Percentiles rank a stretch among this genome's conserved stretches.
Conservation (phyloP, 2,113 vertebrate species). For the Halcyon malimbica region DNA sequence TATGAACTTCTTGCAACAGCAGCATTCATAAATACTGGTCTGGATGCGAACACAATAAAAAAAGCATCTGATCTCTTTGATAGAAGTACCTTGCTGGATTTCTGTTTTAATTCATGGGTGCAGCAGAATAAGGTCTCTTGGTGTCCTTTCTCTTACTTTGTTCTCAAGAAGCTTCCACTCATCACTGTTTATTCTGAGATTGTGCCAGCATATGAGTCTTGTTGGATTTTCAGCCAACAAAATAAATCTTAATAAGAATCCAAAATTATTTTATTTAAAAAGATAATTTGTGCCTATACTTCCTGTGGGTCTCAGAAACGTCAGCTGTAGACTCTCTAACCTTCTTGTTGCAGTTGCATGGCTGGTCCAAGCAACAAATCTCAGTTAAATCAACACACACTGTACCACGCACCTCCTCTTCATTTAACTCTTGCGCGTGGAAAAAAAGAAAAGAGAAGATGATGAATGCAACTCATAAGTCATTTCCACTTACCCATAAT, state of each 20-base stretch:
- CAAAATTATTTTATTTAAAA: conserved; percentile 20
- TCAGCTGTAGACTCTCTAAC: not conserved
- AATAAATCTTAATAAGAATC: not conserved
- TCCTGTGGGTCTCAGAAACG: conserved; percentile 12
- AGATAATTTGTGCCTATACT: not conserved
- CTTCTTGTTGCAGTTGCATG: not conserved
- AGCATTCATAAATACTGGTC: not conserved
- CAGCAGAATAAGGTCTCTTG: not conserved
- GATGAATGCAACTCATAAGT: not conserved
- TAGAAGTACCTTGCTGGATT: not conserved
- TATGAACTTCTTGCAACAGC: not conserved
- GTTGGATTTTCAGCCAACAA: not conserved
- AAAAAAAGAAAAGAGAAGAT: not conserved
- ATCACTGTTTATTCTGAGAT: conserved; percentile 5
- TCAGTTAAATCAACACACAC: not conserved
- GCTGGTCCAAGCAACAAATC: not conserved
- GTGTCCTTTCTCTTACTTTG: not conserved
- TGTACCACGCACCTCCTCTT: not conserved
- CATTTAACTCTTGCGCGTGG: not conserved
- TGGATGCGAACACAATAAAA: not conserved
- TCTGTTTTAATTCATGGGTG: not conserved
- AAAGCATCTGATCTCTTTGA: not conserved
- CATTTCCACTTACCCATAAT: not conserved
- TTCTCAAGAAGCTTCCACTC: not conserved
- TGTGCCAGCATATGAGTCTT: conserved; percentile 16